A percentile compares a stretch with the other conserved stretches of the same genome.
Evolutionary conservation across 2,113 vertebrate species (phyloP).

Genomic region (Ictidomys tridecemlineatus): DNA sequence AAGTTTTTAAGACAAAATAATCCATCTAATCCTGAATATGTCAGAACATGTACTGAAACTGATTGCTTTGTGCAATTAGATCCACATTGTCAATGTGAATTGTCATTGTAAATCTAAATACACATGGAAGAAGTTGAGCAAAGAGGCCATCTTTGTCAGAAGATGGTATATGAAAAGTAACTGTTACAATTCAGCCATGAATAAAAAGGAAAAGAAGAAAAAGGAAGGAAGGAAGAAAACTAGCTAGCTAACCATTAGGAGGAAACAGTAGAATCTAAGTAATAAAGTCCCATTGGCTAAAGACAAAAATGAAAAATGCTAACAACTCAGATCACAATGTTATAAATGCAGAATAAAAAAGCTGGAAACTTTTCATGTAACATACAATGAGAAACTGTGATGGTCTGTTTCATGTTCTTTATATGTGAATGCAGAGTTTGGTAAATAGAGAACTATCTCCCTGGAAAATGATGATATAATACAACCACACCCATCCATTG

Average conservation of each 20-base stretch:
- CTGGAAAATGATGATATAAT: not conserved
- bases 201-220: not conserved
- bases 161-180: not conserved
- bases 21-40: constrained; percentile 19
- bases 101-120: not conserved
- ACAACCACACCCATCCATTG: not conserved
- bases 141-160: rapidly evolving
- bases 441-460: not conserved
- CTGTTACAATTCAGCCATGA: not conserved
- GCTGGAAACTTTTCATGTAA: not conserved
- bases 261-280: not conserved
- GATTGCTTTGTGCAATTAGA: constrained; percentile 24
- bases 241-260: not conserved
- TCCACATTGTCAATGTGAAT: not conserved
- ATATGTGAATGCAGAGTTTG: not conserved
- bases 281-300: not conserved
- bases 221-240: not conserved
- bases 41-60: not conserved
- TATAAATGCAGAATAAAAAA: constrained; percentile 17
- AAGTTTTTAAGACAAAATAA: constrained; percentile 48
- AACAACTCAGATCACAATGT: not conserved
- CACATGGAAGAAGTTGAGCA: not conserved
- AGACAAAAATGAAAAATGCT: constrained; percentile 59
- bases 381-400: not conserved
- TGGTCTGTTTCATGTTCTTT: constrained; percentile 18